Percentiles rank a stretch among this genome's conserved stretches.
Conservation (phyloP, 2,888 invertebrate species). For the Acleris holmiana region DNA sequence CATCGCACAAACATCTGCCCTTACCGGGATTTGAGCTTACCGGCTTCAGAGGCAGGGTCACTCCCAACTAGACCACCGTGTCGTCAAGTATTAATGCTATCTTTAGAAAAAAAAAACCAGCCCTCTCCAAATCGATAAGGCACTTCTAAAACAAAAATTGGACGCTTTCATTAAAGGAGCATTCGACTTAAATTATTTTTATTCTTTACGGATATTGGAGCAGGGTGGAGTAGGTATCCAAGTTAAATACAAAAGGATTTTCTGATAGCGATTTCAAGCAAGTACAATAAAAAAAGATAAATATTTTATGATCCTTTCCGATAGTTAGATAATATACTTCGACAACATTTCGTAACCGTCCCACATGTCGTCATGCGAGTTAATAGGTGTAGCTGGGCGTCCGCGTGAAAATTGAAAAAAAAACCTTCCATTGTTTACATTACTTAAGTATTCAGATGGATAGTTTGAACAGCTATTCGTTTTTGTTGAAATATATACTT, state of each 20-base stretch:
- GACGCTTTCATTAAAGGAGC: no score
- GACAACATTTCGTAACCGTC: not conserved
- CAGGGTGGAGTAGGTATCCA: not conserved
- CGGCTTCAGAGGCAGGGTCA: no score
- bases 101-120: no score
- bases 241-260: conserved; percentile 15
- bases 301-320: conserved; percentile 12
- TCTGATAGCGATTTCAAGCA: conserved; percentile 22
- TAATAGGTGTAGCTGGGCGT: not conserved
- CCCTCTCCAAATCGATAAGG: no score
- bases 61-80: no score
- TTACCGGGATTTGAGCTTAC: no score
- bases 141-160: no score
- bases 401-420: not conserved
- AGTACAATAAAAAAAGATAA: conserved; percentile 34
- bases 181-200: not conserved
- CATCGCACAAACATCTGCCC: no score
- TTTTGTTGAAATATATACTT: no score
- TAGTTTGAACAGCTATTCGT: no score
- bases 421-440: not conserved
- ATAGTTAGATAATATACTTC: not conserved
- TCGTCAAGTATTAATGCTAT: no score
- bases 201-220: not conserved
- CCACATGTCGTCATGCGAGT: not conserved
- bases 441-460: no score